Evolutionary conservation across 2,113 vertebrate species (phyloP), one percentile per base, ranked within the genome.

Genomic region (Herpailurus yagouaroundi): DNA sequence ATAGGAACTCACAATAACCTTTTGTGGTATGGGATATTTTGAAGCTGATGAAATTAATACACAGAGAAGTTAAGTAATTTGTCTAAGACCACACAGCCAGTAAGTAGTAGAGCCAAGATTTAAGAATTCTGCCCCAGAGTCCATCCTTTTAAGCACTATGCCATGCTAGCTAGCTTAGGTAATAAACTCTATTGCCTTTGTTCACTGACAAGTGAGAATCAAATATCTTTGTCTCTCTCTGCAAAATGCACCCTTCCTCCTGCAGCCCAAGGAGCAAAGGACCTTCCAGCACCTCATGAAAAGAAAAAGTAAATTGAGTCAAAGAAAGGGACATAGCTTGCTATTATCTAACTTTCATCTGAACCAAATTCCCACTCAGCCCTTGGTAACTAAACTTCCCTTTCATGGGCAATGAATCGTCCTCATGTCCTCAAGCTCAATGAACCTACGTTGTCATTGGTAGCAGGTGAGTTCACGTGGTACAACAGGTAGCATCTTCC

Each of bases 11-110:
- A 81, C 31, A 13, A 11, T 41, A 21, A 57, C 2, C 0, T 29
- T n/a, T 19, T 50, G 33, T 50, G 69, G 14, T 74, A 10, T 19
- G 63, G 31, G 41, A 18, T 80, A 33, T 89, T 55, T 89, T 57
- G 55, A 85, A 86, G 71, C 27, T 80, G 63, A 23, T 11, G 33
- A 94, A 91, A 73, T 38, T 82, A 48, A 95, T 38, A 63, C 63
- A 74, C 25, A 86, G 84, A 76, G 48, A 92, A 57, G 14, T 79
- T 36, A 60, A 73, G 25, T 52, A 66, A 80, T 66, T 80, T 85
- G 63, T 55, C 83, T 55, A 38, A 33, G 74, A 48, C 41, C 60
- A 74, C n/a, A 31, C 29, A 95, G 71, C 57, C 16, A 64, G n/a
- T 12, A 45, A 45, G 23, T 2, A 27, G 36, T 3, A 8, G 33